Conservation (phyloP, 2,888 invertebrate species). For the Ormia ochracea region DNA sequence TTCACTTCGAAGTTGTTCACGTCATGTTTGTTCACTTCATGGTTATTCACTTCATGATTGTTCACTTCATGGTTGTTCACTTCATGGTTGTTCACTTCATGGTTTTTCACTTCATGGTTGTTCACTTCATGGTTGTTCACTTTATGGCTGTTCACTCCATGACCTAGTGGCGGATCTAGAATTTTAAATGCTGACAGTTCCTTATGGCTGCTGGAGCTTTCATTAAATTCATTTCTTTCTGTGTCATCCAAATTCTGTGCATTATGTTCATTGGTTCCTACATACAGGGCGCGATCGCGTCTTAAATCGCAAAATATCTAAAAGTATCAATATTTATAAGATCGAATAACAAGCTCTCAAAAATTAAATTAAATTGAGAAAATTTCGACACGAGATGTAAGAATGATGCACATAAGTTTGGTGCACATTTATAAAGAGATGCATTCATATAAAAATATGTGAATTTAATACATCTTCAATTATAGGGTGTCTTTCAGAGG, state of each 20-base stretch:
- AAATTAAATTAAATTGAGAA: neutral
- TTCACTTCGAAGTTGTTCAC: too few species aligned
- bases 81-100: neutral
- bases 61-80: too few species aligned
- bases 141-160: too few species aligned
- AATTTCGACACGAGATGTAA: too few species aligned
- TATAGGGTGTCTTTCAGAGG: too few species aligned
- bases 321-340: slow-evolving; percentile 61
- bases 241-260: slow-evolving; percentile 63
- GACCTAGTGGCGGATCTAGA: neutral
- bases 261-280: slow-evolving; percentile 59
- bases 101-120: too few species aligned
- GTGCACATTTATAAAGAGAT: too few species aligned
- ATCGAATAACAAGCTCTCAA: neutral
- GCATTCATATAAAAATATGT: too few species aligned
- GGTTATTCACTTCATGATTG: neutral
- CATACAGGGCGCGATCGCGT: slow-evolving; percentile 61
- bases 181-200: neutral
- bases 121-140: neutral
- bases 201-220: slow-evolving; percentile 39
- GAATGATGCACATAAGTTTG: too few species aligned
- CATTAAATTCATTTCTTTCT: slow-evolving; percentile 28
- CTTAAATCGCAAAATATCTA: slow-evolving; percentile 70
- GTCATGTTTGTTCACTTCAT: neutral
- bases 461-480: too few species aligned